Evolutionary conservation across 2,888 invertebrate species (phyloP).

Genomic region (Hirtodrosophila alboralis): DNA sequence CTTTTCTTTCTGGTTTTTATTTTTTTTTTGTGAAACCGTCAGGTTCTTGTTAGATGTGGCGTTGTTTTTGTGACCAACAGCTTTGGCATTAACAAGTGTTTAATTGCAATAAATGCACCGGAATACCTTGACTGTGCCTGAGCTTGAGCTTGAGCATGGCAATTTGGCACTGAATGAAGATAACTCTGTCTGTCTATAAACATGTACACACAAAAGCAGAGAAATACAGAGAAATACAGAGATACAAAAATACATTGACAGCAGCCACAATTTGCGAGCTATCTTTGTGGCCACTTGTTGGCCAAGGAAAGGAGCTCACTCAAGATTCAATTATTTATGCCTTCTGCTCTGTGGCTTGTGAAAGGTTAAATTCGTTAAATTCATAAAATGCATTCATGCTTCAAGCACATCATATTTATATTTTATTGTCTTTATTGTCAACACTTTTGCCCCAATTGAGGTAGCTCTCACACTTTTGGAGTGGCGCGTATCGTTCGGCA

Average conservation of each 20-base stretch:
- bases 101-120: conserved; percentile 79
- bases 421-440: conserved; percentile 16
- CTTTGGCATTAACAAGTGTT: conserved; percentile 74
- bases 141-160: conserved; percentile 49
- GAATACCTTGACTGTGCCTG: conserved; percentile 68
- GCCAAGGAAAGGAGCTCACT: conserved; percentile 43
- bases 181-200: neutral
- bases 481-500: conserved; percentile 7
- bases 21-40: neutral
- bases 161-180: conserved; percentile 22
- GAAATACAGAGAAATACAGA: neutral
- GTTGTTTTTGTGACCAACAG: conserved; percentile 50
- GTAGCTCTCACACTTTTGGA: neutral
- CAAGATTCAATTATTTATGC: conserved; percentile 52
- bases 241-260: conserved; percentile 7
- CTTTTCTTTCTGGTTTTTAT: no score
- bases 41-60: conserved; percentile 61
- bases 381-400: conserved; percentile 34
- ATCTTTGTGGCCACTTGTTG: conserved; percentile 56
- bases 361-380: conserved; percentile 60
- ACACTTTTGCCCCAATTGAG: conserved; percentile 1
- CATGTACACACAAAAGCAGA: neutral
- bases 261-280: conserved; percentile 34
- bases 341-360: conserved; percentile 31
- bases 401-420: conserved; percentile 1